Conservation (phyloP, 2,888 invertebrate species). For the Rhamnusium bicolor region DNA sequence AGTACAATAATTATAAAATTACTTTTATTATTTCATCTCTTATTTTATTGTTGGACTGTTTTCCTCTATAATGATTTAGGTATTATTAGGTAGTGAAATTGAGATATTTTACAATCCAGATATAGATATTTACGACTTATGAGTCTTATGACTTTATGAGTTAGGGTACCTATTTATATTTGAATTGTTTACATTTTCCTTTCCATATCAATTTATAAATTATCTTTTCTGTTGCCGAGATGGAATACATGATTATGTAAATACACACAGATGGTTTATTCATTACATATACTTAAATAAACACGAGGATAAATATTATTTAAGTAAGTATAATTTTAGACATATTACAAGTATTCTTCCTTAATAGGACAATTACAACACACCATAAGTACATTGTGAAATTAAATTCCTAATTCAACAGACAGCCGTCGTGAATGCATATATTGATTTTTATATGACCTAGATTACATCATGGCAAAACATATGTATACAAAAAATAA, state of each 20-base stretch:
- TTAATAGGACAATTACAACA: background rate
- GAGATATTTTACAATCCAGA: background rate
- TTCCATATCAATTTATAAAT: background rate
- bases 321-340: background rate
- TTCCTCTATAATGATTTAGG: background rate
- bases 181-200: background rate
- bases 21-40: too few relatives aligned
- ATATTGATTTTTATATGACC: constrained; percentile 29
- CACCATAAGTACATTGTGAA: background rate
- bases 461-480: constrained; percentile 2
- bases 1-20: too few relatives aligned
- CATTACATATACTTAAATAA: too few relatives aligned
- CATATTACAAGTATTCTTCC: background rate
- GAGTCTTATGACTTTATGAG: too few relatives aligned
- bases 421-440: constrained; percentile 6
- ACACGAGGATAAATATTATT: background rate
- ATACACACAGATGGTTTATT: background rate
- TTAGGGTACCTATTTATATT: too few relatives aligned
- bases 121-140: background rate
- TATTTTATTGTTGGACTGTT: background rate
- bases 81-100: background rate
- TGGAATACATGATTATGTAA: background rate
- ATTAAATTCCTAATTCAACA: constrained; percentile 15
- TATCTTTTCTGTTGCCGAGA: background rate
- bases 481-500: background rate